Evolutionary conservation across 2,888 invertebrate genomes (phyloP).

Genomic region (Ephialtes manifestator): DNA sequence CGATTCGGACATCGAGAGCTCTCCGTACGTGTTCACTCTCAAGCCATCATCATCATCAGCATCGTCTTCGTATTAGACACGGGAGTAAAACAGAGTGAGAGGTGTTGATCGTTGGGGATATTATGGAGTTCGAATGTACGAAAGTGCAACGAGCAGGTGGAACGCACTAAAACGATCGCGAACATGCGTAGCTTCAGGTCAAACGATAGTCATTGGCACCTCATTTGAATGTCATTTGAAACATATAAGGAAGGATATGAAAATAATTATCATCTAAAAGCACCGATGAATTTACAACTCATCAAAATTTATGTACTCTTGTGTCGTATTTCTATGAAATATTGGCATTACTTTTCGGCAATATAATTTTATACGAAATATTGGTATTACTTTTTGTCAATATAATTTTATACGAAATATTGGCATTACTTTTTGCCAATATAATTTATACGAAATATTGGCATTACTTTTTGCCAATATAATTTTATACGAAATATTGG

Average conservation of each 20-base stretch:
- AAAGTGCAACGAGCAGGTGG: constrained; percentile 58
- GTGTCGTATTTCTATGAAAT: neutral
- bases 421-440: too few relatives aligned
- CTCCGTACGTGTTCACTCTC: constrained; percentile 34
- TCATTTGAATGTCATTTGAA: neutral
- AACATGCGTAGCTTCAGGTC: constrained; percentile 8
- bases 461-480: too few relatives aligned
- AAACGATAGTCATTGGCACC: neutral
- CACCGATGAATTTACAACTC: neutral
- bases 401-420: too few relatives aligned
- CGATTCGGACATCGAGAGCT: constrained; percentile 59
- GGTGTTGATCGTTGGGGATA: constrained; percentile 56
- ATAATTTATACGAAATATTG: too few relatives aligned
- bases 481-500: too few relatives aligned
- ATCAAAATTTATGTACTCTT: neutral
- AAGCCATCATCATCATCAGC: constrained; percentile 64
- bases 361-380: too few relatives aligned
- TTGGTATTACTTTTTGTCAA: too few relatives aligned
- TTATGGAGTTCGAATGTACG: constrained; percentile 59
- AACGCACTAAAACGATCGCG: constrained; percentile 47
- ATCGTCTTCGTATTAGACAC: constrained; percentile 38
- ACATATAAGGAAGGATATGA: neutral
- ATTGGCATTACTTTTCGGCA: too few relatives aligned
- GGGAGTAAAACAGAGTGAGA: constrained; percentile 52
- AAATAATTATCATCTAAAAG: neutral